phyloP scores from a whole-genome alignment of 2,113 vertebrate species.

The Guaruba guarouba region DNA sequence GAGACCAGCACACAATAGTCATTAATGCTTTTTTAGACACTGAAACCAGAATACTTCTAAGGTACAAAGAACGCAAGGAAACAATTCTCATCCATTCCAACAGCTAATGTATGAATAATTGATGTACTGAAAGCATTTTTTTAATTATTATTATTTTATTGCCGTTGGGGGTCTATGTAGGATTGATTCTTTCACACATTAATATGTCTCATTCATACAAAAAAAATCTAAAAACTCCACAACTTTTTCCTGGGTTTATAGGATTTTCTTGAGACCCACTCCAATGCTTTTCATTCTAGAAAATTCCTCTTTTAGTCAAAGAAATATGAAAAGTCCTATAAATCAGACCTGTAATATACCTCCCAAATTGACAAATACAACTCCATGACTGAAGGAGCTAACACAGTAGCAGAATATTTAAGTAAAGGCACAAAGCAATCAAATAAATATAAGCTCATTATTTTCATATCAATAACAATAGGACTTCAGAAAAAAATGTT shows the following conservation, averaged over 20 bases:
- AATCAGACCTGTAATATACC: background rate
- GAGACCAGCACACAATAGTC: background rate
- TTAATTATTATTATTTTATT: background rate
- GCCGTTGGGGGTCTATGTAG: background rate
- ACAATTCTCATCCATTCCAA: background rate
- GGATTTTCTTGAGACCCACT: background rate
- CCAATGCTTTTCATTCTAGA: background rate
- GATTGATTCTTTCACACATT: background rate
- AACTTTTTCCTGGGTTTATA: background rate
- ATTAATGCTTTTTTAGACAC: accelerated
- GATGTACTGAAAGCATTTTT: background rate
- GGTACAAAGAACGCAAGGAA: background rate
- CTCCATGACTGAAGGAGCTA: background rate
- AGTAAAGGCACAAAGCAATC: background rate
- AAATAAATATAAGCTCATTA: background rate
- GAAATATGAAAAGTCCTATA: background rate
- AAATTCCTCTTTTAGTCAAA: background rate
- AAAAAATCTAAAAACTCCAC: background rate
- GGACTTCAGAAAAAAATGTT: background rate
- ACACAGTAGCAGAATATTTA: background rate
- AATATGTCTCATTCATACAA: background rate
- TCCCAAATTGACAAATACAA: background rate
- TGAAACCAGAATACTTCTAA: background rate
- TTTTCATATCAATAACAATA: background rate
- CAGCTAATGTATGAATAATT: background rate